Evolutionary conservation across 92 coral and sea anemone species (phyloP), one percentile per base, ranked within the genome.

Genomic region (Zoanthus sansibaricus): DNA sequence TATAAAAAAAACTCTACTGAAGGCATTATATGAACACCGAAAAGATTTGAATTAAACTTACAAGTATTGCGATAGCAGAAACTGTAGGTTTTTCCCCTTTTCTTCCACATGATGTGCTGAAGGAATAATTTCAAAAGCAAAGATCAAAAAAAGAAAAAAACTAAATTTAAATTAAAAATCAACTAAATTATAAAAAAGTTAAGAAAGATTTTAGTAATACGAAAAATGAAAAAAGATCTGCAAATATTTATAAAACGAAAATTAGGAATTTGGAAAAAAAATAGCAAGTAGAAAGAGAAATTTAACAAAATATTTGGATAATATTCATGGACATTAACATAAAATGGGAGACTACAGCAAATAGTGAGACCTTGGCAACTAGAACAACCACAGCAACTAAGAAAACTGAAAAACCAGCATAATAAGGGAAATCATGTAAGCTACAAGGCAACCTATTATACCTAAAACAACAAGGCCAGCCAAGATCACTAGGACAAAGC

Each of bases 81-180:
- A 42, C 91, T 89, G 66, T 93, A 86, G 37, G 86, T 83, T 59
- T 88, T 87, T 25, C 95, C 95, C 68, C 98, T 91, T 78, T 94
- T 94, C 92, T 93, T 94, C 98, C 98, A 94, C 98, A 94, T 91
- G 72, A 94, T 91, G 71, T 93, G 98, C 98, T 94, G 90, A 68
- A 86, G 32, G 7, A n/a, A 1, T 32, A 25, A 17, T 45, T 18
- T 11, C 3, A 32, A 7, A 21, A 69, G 30, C 3, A 3, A 10
- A 32, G 46, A 7, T 13, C 15, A 9, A 12, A 9, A 15, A 47
- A 5, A 11, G 4, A 18, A 44, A 1, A 11, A 73, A 44, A 45
- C 56, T 13, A 45, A 30, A 42, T 56, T 17, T 6, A 12, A 17
- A 42, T 13, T 9, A 9, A n/a, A 25, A 16, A 1, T 7, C 4